Evolutionary conservation across 1,140 invertebrate species (phyloP).

Genomic region (Philopotamus ludificatus): DNA sequence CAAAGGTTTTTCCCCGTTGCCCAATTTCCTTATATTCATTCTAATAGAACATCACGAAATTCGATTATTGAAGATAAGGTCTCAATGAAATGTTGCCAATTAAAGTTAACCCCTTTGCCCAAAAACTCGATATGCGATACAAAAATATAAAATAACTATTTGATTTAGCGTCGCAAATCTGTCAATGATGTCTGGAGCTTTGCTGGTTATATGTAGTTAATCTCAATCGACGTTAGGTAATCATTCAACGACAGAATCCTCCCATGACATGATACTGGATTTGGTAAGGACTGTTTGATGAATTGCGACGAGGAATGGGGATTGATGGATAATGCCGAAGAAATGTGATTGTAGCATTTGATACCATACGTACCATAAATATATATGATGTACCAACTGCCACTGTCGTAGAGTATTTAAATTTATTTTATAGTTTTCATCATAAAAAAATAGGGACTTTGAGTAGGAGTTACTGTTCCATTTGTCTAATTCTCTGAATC

Average conservation of each 20-base stretch:
- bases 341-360: too few species aligned
- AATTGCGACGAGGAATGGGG: too few species aligned
- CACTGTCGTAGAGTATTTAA: too few species aligned
- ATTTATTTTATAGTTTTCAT: too few species aligned
- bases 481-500: too few species aligned
- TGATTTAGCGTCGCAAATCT: not conserved
- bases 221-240: not conserved
- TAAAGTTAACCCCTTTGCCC: not conserved
- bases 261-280: not conserved
- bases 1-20: not conserved
- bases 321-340: too few species aligned
- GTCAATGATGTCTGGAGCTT: not conserved
- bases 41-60: constrained; percentile 3
- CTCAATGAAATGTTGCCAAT: constrained; percentile 5
- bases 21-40: not conserved
- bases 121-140: not conserved
- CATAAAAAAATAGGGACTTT: too few species aligned
- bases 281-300: too few species aligned
- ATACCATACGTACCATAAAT: too few species aligned
- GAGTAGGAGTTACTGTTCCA: too few species aligned
- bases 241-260: not conserved
- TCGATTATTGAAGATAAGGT: not conserved
- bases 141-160: not conserved
- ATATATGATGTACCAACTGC: too few species aligned
- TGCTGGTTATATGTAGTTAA: not conserved